Percentiles rank a stretch among this genome's conserved stretches.
Evolutionary conservation across 1,140 invertebrate genomes (phyloP).

Genomic region (Lucilia cuprina): DNA sequence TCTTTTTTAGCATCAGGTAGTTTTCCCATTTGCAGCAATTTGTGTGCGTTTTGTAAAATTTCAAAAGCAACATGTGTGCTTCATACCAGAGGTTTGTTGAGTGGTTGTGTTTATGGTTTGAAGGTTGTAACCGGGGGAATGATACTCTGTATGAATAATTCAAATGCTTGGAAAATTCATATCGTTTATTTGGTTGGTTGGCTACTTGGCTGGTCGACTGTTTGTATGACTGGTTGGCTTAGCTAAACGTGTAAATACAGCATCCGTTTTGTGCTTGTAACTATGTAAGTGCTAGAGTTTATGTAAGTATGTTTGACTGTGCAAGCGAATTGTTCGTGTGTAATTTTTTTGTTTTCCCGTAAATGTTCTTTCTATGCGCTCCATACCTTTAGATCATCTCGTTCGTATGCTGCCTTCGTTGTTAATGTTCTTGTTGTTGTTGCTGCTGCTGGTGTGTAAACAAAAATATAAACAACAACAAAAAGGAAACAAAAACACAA

Average conservation of each 20-base stretch:
- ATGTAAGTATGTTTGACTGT: too few relatives aligned
- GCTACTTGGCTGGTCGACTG: background rate
- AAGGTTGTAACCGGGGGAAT: constrained; percentile 5
- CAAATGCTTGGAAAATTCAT: background rate
- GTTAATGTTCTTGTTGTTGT: too few relatives aligned
- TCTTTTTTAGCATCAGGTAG: constrained; percentile 34
- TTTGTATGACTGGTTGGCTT: background rate
- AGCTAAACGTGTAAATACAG: background rate
- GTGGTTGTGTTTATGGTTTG: constrained; percentile 26
- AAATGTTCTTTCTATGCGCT: background rate
- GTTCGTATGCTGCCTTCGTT: constrained; percentile 36
- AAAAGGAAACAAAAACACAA: background rate
- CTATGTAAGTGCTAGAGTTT: background rate
- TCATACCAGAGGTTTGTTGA: constrained; percentile 42
- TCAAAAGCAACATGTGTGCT: constrained; percentile 35
- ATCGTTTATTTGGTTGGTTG: background rate
- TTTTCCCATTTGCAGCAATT: constrained; percentile 36
- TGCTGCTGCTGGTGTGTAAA: constrained; percentile 34
- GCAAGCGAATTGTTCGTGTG: too few relatives aligned
- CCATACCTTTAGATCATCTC: background rate
- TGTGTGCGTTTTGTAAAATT: constrained; percentile 29
- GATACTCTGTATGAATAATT: background rate
- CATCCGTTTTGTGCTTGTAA: background rate
- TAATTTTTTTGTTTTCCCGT: background rate
- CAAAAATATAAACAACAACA: constrained; percentile 24